Base-by-base conservation (phyloP, 2,888 invertebrate species). In the Dryadula phaetusa region DNA sequence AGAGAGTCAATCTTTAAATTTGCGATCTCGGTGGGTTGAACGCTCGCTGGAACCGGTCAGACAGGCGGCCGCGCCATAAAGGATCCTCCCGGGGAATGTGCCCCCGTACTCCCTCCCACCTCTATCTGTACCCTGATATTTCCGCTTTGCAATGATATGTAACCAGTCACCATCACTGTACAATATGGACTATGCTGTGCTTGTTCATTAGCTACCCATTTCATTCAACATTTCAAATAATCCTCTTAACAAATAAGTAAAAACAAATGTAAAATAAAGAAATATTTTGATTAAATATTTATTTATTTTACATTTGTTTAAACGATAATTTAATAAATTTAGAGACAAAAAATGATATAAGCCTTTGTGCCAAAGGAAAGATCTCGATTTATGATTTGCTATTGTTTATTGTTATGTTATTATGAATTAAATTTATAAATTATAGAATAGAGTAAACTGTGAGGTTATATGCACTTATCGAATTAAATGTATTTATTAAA, bases 21-120 rank as follows among this genome's bases (percentile, higher is more conserved):
- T 78, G 85, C 87, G 81, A 85, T 74, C 77, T 75, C 78, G 64
- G 61, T 83, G 86, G 87, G 90, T 78, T 91, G 88, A 91, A 91
- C 85, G 91, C 77, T 88, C 90, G 83, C 82, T 78, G 69, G 82
- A 90, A 90, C 90, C 89, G 91, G 90, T 90, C 83, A 76, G 79
- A 82, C 75, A 64, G 70, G 73, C 73, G 70, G 73, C 72, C 76
- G 75, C 77, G 76, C 83, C 82, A 85, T 83, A 85, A 87, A 88
- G 86, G 84, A 87, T 85, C 83, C 84, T 83, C 84, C 81, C 78
- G 86, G 85, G 85, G 87, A 88, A 88, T 85, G 82, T 77, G 76
- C 77, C 79, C 73, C 73, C 73, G 75, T 66, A 75, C 74, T 73
- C 72, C 75, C 73, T 75, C 77, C 74, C 75, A 75, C 72, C 74